Evolutionary conservation across 2,888 invertebrate species (phyloP).

Genomic region (Agrochola circellaris): DNA sequence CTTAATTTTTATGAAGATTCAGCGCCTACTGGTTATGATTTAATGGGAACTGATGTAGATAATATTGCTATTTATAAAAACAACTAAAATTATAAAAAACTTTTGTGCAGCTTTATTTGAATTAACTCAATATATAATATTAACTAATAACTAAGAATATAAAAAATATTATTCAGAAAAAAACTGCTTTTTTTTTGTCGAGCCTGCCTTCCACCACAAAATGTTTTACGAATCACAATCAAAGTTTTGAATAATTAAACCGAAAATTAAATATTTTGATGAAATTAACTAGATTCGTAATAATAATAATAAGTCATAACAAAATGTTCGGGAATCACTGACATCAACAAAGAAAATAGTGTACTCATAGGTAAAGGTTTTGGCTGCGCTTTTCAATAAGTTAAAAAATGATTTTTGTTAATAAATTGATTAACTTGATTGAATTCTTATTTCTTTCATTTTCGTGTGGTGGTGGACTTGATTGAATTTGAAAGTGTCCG

Average conservation of each 20-base stretch:
- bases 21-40: constrained; percentile 82
- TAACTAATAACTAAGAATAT: no score
- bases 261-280: neutral
- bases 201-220: no score
- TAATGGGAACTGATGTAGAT: constrained; percentile 69
- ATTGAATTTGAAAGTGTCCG: neutral
- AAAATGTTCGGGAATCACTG: neutral
- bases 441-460: neutral
- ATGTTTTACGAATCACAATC: neutral
- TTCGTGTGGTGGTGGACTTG: neutral
- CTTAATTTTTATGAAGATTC: constrained; percentile 89
- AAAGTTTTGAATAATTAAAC: neutral
- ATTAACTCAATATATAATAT: no score
- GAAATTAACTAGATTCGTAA: no score
- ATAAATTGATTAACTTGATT: neutral
- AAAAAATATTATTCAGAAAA: no score
- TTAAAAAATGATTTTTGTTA: neutral
- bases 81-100: neutral
- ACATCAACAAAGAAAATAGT: neutral
- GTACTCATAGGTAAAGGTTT: neutral
- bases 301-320: no score
- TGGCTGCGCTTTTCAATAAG: neutral
- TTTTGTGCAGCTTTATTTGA: neutral
- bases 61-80: constrained; percentile 63
- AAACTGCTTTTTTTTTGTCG: no score